A percentile compares a stretch with the other conserved stretches of the same genome.
Evolutionary conservation across 2,888 invertebrate genomes (phyloP).

Genomic region (Drosophila kuntzei): DNA sequence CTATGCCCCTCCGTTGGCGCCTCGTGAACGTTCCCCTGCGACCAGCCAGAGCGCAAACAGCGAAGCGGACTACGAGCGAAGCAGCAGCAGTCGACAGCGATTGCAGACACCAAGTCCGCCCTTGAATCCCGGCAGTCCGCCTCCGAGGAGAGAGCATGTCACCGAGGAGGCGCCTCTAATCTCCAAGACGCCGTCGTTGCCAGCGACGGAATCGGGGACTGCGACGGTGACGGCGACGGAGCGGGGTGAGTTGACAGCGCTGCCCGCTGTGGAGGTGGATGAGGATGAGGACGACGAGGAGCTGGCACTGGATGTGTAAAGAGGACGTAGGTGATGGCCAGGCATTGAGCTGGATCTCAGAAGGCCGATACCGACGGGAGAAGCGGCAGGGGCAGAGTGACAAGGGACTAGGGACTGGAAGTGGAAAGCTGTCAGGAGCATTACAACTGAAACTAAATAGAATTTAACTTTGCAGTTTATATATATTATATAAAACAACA

Average conservation of each 20-base stretch:
- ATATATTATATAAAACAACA: too few species aligned
- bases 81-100: constrained; percentile 71
- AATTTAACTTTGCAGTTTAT: too few species aligned
- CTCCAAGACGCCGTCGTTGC: constrained; percentile 22
- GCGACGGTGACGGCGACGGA: constrained; percentile 6
- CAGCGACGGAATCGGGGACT: constrained; percentile 8
- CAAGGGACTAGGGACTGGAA: background rate
- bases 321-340: background rate
- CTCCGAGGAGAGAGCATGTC: constrained; percentile 65
- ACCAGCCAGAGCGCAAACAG: constrained; percentile 74
- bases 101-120: constrained; percentile 83
- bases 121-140: constrained; percentile 85
- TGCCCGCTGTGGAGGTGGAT: constrained; percentile 7
- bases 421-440: background rate
- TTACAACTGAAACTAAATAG: too few species aligned
- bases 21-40: constrained; percentile 68
- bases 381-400: background rate
- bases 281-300: constrained; percentile 48
- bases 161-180: constrained; percentile 35
- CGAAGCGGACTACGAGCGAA: constrained; percentile 71
- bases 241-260: constrained; percentile 1
- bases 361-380: constrained; percentile 26
- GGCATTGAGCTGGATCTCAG: constrained; percentile 65
- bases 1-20: constrained; percentile 85
- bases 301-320: constrained; percentile 67